Conservation (phyloP, 2,888 invertebrate genomes). For the Drosophila mimica region DNA sequence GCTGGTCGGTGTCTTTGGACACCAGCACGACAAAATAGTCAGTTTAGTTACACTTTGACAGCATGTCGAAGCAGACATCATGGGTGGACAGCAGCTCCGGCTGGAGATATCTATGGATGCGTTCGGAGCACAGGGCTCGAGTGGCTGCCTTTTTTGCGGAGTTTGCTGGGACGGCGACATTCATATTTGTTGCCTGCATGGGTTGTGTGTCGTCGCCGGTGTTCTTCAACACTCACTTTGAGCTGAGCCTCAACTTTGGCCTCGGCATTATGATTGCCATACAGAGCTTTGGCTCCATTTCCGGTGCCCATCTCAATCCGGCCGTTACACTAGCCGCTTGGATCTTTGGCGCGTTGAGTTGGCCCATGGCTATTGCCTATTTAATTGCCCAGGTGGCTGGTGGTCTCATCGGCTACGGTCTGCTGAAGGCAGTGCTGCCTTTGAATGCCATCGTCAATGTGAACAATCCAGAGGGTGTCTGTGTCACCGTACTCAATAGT, state of each 20-base stretch:
- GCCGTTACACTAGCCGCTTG: constrained; percentile 89
- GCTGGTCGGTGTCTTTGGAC: constrained; percentile 4
- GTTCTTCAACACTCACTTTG: constrained; percentile 79
- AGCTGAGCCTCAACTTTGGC: constrained; percentile 86
- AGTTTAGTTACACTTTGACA: constrained; percentile 46
- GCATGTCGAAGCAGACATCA: constrained; percentile 59
- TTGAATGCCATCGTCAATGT: constrained; percentile 64
- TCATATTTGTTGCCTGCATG: constrained; percentile 91
- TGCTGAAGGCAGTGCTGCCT: constrained; percentile 87
- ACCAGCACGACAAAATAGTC: constrained; percentile 5
- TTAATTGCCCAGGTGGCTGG: constrained; percentile 88
- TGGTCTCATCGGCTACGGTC: constrained; percentile 88
- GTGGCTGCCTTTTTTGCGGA: constrained; percentile 86
- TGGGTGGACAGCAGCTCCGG: constrained; percentile 15
- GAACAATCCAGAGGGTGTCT: constrained; percentile 82
- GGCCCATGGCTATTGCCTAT: constrained; percentile 87
- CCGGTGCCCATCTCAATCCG: constrained; percentile 92
- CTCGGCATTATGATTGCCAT: constrained; percentile 89
- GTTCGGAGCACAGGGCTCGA: constrained; percentile 31
- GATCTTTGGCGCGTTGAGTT: constrained; percentile 73
- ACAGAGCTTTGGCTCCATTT: constrained; percentile 90
- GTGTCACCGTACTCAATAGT: constrained; percentile 87
- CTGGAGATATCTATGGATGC: constrained; percentile 50
- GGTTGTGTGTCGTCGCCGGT: constrained; percentile 85
- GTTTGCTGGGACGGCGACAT: constrained; percentile 88